These are phyloP conservation scores for Siphlonurus alternatus DNA, from an alignment of 2,888 invertebrate species.

Conservation along the genomic window DNA sequence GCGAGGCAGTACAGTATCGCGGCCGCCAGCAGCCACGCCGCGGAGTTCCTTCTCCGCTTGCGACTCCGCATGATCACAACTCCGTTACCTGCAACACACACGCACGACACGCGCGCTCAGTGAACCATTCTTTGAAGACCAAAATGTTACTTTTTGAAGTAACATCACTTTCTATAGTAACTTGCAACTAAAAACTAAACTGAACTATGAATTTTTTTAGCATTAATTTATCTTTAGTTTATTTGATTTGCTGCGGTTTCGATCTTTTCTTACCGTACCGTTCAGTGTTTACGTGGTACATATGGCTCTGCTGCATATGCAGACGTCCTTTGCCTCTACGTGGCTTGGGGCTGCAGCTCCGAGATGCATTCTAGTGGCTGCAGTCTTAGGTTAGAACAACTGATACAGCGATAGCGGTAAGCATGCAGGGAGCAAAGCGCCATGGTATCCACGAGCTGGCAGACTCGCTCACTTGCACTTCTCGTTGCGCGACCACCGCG, in stretches of 20 bases:
- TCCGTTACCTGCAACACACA: not conserved
- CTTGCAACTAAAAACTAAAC: no score
- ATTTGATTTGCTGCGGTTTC: no score
- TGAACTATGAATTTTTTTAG: no score
- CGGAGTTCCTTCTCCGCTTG: slow-evolving; percentile 2
- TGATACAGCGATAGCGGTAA: not conserved
- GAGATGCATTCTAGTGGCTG: not conserved
- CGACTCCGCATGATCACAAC: not conserved
- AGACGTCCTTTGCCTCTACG: not conserved
- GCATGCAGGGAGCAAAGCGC: not conserved
- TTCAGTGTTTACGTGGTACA: slow-evolving; percentile 1
- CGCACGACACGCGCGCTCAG: not conserved
- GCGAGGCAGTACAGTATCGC: slow-evolving; percentile 8
- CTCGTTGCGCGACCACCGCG: not conserved
- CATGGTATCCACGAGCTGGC: not conserved
- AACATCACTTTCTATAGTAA: no score
- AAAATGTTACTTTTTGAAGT: no score
- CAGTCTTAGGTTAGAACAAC: not conserved
- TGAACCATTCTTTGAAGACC: no score
- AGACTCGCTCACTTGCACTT: not conserved
- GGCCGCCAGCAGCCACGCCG: slow-evolving; percentile 7
- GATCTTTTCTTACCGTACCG: not conserved
- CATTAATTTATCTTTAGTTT: no score
- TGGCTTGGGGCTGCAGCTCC: not conserved
- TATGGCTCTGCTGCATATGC: not conserved